Evolutionary conservation across 2,113 vertebrate genomes (phyloP).

Genomic region (Apaloderma vittatum): DNA sequence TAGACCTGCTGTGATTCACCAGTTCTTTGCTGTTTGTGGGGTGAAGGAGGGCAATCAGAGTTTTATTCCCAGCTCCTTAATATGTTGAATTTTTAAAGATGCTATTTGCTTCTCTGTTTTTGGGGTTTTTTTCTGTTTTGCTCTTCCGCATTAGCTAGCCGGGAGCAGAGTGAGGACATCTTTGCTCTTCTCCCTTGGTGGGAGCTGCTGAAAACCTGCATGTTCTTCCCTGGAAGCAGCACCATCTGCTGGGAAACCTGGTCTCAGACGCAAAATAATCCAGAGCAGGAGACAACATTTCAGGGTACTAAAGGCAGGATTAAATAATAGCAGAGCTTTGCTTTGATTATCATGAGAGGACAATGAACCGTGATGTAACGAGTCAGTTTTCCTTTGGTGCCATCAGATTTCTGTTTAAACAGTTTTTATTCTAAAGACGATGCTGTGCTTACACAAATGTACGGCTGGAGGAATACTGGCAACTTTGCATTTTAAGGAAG

Average conservation of each 20-base stretch:
- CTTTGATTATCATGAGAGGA: background rate
- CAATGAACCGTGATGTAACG: background rate
- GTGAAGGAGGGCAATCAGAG: background rate
- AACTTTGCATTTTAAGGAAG: background rate
- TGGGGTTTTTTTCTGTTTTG: background rate
- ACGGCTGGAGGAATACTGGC: background rate
- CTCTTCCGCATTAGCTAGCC: background rate
- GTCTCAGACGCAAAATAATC: background rate
- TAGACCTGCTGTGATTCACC: background rate
- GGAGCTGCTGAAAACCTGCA: background rate
- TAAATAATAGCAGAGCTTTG: background rate
- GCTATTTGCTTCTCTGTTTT: background rate
- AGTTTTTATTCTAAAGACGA: background rate
- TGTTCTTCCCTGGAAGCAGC: constrained; percentile 1
- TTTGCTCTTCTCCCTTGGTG: background rate
- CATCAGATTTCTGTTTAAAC: background rate
- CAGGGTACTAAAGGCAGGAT: background rate
- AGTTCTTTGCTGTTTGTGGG: background rate
- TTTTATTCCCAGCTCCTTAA: background rate
- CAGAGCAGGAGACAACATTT: background rate
- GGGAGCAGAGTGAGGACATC: background rate
- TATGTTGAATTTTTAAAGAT: background rate
- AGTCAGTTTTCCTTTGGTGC: background rate
- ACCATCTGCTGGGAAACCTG: constrained; percentile 62
- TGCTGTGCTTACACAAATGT: background rate